Conservation (phyloP, 1,140 invertebrate genomes). For the Pomacea maculata region DNA sequence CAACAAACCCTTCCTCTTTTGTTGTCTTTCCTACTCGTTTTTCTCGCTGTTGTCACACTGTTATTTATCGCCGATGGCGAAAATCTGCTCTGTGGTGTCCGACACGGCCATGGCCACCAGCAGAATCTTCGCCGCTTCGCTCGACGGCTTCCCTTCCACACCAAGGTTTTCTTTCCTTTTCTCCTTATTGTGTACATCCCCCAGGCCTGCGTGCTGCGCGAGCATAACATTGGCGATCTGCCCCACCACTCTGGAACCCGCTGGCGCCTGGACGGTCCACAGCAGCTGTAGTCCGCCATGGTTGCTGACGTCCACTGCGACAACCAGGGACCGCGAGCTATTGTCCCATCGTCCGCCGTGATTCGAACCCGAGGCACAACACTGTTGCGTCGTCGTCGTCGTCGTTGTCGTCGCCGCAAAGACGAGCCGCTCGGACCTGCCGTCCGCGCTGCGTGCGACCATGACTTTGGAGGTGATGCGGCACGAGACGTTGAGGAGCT, state of each 20-base stretch:
- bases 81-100: neutral
- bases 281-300: neutral
- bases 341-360: neutral
- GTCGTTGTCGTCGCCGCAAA: neutral
- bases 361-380: neutral
- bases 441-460: neutral
- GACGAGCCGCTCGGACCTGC: neutral
- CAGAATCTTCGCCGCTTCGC: neutral
- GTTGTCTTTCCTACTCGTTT: too few species aligned
- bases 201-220: neutral
- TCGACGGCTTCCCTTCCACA: neutral
- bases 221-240: slow-evolving; percentile 5
- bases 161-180: neutral
- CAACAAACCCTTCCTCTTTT: too few species aligned
- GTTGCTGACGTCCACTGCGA: neutral
- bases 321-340: neutral
- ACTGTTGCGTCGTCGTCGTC: neutral
- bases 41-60: neutral
- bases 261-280: neutral
- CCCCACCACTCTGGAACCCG: slow-evolving; percentile 8
- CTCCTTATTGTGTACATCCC: neutral
- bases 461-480: slow-evolving; percentile 20
- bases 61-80: slow-evolving; percentile 4
- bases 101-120: slow-evolving; percentile 8
- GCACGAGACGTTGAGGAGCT: slow-evolving; percentile 15